Conservation (phyloP, 2,888 invertebrate genomes). For the Epinotia ramella region DNA sequence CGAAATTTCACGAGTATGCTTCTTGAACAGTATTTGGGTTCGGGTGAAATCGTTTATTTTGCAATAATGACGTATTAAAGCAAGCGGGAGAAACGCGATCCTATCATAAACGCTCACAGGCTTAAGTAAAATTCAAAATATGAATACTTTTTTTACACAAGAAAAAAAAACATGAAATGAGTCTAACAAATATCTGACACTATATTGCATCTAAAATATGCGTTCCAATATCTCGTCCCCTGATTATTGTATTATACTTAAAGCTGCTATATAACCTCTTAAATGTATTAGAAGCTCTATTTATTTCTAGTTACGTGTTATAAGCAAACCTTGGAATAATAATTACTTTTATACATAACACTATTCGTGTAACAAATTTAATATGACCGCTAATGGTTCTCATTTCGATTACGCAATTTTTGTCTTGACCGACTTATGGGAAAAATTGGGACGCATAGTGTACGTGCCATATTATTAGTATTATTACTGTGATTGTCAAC, state of each 20-base stretch:
- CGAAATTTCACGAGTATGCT: no score
- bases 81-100: no score
- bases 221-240: no score
- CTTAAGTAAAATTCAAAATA: no score
- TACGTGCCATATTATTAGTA: constrained; percentile 52
- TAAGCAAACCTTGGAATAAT: constrained; percentile 58
- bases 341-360: constrained; percentile 54
- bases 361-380: constrained; percentile 52
- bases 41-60: no score
- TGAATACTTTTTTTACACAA: no score
- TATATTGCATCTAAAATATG: no score
- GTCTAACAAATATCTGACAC: no score
- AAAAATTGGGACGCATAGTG: constrained; percentile 62
- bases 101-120: no score
- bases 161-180: no score
- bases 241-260: background rate
- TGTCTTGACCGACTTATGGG: constrained; percentile 67
- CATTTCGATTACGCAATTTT: constrained; percentile 65
- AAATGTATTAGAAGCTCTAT: background rate
- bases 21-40: no score
- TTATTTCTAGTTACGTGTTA: constrained; percentile 40
- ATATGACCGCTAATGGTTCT: constrained; percentile 60
- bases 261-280: background rate
- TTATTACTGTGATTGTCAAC: constrained; percentile 43
- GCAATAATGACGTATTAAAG: no score